Base-by-base conservation (phyloP, 2,888 invertebrate species). In the Xestia c-nigrum region DNA sequence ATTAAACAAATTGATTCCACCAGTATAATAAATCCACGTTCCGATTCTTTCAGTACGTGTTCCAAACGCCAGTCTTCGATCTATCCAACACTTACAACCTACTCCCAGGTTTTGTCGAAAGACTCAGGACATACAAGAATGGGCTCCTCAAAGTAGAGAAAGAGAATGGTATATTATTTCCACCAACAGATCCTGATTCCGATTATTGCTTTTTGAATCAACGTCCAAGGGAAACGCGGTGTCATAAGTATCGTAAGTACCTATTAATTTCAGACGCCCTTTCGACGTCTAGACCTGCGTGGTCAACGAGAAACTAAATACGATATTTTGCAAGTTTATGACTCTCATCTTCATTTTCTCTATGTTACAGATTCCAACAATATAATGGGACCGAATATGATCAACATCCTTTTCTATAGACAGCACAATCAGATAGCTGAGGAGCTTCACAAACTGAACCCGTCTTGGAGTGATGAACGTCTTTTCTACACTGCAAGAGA, bases 371-470 rank as follows among this genome's bases (percentile, higher is more conserved):
- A 74, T 1, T 6, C 61, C 5, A 83, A 84, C 40, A 69, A 47
- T 7, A 31, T 55, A 0, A 16, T 85, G 4, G 77, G 78, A 5
- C 3, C 80, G 0, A 67, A 63, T 24, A 0, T 78, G 4, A 61
- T 81, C 0, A 55, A n/a, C 38, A 71, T 78, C 4, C 63, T 76
- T 47, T 77, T 80, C 19, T 78, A 72, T 43, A 76, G 83, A 68
- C 61, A 73, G 9, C 86, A 87, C 50, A 87, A 87, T 59, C 66
- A 66, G n/a, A 66, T 85, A 52, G 84, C 86, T 0, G 31, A 57
- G 12, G 52, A 72, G 46, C 74, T 87, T 21, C 24, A 40, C 0
- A 21, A 46, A 31, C 16, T 84, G 9, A 86, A 87, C 57, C 84
- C 86, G 6, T 57, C 70, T 31, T 86, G 84, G 86, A 47, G 71